A percentile compares a stretch with the other conserved stretches of the same genome.
Evolutionary conservation across 2,113 vertebrate species (phyloP).

Genomic region (Panthera tigris): DNA sequence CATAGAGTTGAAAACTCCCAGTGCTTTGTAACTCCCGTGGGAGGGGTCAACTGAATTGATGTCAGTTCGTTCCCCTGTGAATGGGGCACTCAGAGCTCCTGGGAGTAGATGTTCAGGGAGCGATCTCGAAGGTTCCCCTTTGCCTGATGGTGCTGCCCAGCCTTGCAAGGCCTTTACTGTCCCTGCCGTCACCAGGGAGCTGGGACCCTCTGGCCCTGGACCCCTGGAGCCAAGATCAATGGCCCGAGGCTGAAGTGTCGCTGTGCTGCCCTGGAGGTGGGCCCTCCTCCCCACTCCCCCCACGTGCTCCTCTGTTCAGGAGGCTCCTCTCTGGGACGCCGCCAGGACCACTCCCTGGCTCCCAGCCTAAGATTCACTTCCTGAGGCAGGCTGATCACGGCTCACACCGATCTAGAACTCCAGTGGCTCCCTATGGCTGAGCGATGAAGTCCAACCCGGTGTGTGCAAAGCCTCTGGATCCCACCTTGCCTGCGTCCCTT

Average conservation of each 20-base stretch:
- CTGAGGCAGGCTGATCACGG: too few relatives aligned
- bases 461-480: background rate
- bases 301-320: background rate
- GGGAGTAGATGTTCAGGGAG: background rate
- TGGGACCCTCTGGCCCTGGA: background rate
- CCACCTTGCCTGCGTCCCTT: background rate
- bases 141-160: background rate
- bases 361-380: background rate
- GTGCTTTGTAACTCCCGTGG: background rate
- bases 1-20: accelerated
- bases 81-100: background rate
- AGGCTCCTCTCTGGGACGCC: background rate
- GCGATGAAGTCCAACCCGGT: background rate
- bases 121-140: background rate
- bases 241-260: background rate
- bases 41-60: background rate
- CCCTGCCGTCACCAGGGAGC: background rate
- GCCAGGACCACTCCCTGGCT: background rate
- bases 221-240: background rate
- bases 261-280: background rate
- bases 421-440: background rate
- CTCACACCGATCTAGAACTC: background rate
- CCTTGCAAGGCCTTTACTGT: background rate
- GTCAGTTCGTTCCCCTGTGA: background rate
- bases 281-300: background rate